phyloP scores from a whole-genome alignment of 1,140 invertebrate species.

The Bombyx mori region DNA sequence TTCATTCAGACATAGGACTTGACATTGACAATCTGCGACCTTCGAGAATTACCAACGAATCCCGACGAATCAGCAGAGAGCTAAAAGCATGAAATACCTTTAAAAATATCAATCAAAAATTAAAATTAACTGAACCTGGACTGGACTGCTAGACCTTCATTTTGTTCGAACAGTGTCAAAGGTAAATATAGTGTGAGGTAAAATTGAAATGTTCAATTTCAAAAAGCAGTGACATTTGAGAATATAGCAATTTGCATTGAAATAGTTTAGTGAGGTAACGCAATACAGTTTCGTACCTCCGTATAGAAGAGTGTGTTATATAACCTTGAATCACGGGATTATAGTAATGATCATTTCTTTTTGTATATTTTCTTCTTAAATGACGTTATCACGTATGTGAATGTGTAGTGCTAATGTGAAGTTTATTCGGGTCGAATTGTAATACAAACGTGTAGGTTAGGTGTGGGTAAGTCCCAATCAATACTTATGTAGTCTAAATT shows the following conservation, averaged over 20 bases:
- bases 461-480: slow-evolving; percentile 3
- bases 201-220: slow-evolving; percentile 9
- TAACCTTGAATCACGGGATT: slow-evolving; percentile 68
- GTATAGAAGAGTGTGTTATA: slow-evolving; percentile 58
- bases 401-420: slow-evolving; percentile 3
- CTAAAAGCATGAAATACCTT: slow-evolving; percentile 42
- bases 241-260: slow-evolving; percentile 18
- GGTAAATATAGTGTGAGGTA: slow-evolving; percentile 40
- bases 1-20: background rate
- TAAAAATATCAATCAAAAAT: slow-evolving; percentile 29
- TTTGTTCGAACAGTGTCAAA: slow-evolving; percentile 42
- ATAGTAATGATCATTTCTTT: slow-evolving; percentile 49
- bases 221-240: slow-evolving; percentile 8
- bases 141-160: slow-evolving; percentile 17
- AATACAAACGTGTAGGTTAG: slow-evolving; percentile 3
- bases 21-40: slow-evolving; percentile 17
- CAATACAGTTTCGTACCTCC: slow-evolving; percentile 9
- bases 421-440: slow-evolving; percentile 8
- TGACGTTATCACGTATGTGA: slow-evolving; percentile 1
- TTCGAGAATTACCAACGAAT: slow-evolving; percentile 17
- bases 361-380: slow-evolving; percentile 13
- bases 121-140: slow-evolving; percentile 46
- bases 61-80: slow-evolving; percentile 12
- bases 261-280: slow-evolving; percentile 3
- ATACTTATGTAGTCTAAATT: too few species aligned